Conservation (phyloP, 2,113 vertebrate genomes). For the Cyanoderma ruficeps region DNA sequence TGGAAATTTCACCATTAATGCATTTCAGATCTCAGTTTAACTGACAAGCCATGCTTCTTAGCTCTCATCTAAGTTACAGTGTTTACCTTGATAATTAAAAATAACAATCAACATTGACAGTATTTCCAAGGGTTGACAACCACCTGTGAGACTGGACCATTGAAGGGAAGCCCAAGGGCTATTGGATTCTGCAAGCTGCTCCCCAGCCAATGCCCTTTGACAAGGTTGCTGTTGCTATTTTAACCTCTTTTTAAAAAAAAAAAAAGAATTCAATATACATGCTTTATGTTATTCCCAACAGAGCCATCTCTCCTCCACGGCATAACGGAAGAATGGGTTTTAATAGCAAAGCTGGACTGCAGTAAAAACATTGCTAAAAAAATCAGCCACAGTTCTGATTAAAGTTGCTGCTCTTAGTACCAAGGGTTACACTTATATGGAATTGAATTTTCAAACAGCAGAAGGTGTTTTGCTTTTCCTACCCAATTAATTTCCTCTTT, state of each 20-base stretch:
- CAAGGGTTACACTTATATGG: background rate
- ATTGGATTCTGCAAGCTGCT: background rate
- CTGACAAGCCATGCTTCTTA: background rate
- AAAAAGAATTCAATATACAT: background rate
- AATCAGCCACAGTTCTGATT: conserved; percentile 4
- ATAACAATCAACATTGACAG: background rate
- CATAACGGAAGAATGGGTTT: background rate
- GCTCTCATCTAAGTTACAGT: background rate
- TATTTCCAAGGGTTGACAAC: background rate
- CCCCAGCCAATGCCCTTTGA: background rate
- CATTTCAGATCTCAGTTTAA: background rate
- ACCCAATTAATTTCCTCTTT: background rate
- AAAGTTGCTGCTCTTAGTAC: background rate
- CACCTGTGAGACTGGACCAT: background rate
- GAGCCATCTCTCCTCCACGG: background rate
- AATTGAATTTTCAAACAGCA: background rate
- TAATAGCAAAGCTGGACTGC: conserved; percentile 3
- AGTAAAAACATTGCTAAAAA: background rate
- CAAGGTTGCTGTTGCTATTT: conserved; percentile 13
- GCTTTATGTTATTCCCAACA: conserved; percentile 6
- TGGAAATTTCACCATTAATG: background rate
- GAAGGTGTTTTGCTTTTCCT: background rate
- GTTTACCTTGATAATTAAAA: conserved; percentile 4
- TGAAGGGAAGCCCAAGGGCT: background rate
- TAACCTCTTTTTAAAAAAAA: conserved; percentile 18